These are phyloP conservation scores for Drosophila eohydei DNA, from an alignment of 2,888 invertebrate species.

Conservation along the genomic window DNA sequence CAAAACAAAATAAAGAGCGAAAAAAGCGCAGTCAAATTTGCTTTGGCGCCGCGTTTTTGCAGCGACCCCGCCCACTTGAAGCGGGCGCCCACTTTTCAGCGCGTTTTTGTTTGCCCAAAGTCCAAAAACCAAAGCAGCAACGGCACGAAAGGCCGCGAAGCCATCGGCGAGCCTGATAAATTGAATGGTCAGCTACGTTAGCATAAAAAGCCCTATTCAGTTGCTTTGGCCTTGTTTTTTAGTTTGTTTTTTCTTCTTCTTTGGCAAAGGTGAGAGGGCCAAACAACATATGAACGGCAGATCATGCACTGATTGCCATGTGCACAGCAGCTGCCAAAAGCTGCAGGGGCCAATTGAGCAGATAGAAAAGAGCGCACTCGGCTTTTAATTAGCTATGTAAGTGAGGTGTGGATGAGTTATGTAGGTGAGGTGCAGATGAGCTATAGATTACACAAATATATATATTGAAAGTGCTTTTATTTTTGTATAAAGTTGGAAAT, in stretches of 20 bases:
- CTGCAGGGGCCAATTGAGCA: background rate
- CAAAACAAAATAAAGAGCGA: conserved; percentile 14
- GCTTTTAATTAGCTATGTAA: background rate
- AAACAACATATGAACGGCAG: conserved; percentile 54
- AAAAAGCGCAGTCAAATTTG: conserved; percentile 59
- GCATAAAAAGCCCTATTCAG: conserved; percentile 66
- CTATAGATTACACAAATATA: background rate
- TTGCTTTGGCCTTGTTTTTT: conserved; percentile 4
- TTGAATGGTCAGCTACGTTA: conserved; percentile 75
- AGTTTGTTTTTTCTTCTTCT: too few species aligned
- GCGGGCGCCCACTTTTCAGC: conserved; percentile 58
- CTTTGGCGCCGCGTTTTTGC: conserved; percentile 39
- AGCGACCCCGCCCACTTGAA: conserved; percentile 29
- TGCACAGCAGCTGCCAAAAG: background rate
- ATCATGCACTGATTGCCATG: conserved; percentile 21
- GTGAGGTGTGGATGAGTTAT: too few species aligned
- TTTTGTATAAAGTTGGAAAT: background rate
- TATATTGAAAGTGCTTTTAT: background rate
- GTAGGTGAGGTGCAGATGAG: background rate
- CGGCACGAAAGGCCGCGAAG: conserved; percentile 27
- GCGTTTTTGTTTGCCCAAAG: conserved; percentile 71
- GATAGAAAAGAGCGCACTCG: background rate
- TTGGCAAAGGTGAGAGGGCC: conserved; percentile 32
- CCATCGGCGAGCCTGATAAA: conserved; percentile 73
- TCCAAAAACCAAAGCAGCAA: conserved; percentile 43